A percentile compares a stretch with the other conserved stretches of the same genome.
These are phyloP conservation scores for Diceros bicornis DNA, from an alignment of 2,797 vertebrate species.

Conservation along the genomic window DNA sequence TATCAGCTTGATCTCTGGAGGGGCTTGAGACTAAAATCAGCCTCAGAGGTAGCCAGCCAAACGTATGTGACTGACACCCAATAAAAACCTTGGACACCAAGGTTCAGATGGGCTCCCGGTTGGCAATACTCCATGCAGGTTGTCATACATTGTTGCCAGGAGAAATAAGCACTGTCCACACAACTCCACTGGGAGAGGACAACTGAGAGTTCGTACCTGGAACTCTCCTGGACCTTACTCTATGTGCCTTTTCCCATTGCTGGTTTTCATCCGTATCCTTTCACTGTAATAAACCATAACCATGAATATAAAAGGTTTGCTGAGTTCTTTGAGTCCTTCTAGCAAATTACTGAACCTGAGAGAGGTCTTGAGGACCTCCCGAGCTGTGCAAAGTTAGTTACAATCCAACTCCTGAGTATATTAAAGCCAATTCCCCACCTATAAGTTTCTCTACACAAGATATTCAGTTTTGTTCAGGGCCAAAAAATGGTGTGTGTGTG, in stretches of 20 bases:
- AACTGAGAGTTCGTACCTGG: background rate
- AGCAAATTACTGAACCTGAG: background rate
- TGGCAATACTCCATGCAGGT: no score
- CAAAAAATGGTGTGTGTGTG: background rate
- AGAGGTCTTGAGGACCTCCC: background rate
- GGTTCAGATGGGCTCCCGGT: no score
- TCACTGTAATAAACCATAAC: background rate
- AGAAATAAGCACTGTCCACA: no score
- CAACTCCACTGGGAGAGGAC: no score
- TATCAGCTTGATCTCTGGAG: background rate
- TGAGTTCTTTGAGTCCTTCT: background rate
- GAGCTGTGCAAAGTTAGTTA: background rate
- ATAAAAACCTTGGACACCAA: no score
- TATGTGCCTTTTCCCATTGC: background rate
- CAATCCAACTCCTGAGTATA: background rate
- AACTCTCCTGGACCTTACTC: background rate
- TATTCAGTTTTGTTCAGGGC: background rate
- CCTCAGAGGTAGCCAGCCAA: no score
- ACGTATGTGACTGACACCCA: no score
- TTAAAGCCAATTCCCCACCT: background rate
- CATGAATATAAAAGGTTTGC: background rate
- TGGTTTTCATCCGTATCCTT: background rate
- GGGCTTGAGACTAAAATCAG: no score
- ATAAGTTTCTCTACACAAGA: slow-evolving; percentile 14
- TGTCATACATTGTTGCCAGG: no score